These are phyloP conservation scores for Neogobius melanostomus DNA, from an alignment of 2,113 vertebrate genomes.

Conservation along the genomic window DNA sequence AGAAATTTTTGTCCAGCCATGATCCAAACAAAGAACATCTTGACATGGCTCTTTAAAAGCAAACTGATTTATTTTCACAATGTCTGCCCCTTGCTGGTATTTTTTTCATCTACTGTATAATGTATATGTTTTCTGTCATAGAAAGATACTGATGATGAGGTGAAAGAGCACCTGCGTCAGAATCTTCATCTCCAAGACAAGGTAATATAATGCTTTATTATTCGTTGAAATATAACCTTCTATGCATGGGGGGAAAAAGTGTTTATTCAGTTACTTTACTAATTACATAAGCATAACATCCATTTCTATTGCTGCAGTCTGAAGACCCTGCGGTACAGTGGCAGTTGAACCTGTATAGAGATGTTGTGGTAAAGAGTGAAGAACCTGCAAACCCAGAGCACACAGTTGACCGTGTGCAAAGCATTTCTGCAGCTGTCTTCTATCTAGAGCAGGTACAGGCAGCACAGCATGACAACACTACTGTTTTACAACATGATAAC, in stretches of 20 bases:
- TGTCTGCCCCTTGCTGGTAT: background rate
- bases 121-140: slow-evolving; percentile 64
- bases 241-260: no score
- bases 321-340: slow-evolving; percentile 96
- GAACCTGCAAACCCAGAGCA: slow-evolving; percentile 81
- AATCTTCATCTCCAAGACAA: slow-evolving; percentile 96
- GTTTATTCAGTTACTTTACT: no score
- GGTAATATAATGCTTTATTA: slow-evolving; percentile 66
- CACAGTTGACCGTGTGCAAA: slow-evolving; percentile 88
- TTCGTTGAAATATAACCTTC: background rate
- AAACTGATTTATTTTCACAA: no score
- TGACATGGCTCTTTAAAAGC: no score
- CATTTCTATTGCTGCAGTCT: slow-evolving; percentile 73
- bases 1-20: no score
- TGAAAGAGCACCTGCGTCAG: slow-evolving; percentile 89
- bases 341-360: slow-evolving; percentile 95
- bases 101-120: background rate
- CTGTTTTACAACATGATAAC: background rate
- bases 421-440: slow-evolving; percentile 94
- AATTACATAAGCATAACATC: background rate
- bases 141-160: slow-evolving; percentile 98
- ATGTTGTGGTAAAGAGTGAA: slow-evolving; percentile 84
- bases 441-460: slow-evolving; percentile 84
- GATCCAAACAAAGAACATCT: no score
- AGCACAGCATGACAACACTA: background rate